A percentile compares a stretch with the other conserved stretches of the same genome.
Evolutionary conservation across 2,113 vertebrate species (phyloP).

Genomic region (Tachuris rubrigastra): DNA sequence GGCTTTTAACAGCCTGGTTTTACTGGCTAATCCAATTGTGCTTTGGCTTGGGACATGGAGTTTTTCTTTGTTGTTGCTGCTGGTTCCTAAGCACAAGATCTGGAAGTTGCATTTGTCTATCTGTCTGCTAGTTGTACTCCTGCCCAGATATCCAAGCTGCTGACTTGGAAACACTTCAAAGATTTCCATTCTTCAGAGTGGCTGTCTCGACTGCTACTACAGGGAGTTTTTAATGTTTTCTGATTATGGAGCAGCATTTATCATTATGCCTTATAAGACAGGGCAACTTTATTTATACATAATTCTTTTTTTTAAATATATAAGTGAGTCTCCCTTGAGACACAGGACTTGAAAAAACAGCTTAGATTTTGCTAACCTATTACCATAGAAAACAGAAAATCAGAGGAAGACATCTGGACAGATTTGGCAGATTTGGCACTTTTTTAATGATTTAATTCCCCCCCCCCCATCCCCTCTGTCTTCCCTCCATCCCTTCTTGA

Average conservation of each 20-base stretch:
- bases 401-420: slow-evolving; percentile 22
- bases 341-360: neutral
- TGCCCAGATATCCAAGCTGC: slow-evolving; percentile 36
- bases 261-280: neutral
- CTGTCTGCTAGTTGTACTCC: slow-evolving; percentile 29
- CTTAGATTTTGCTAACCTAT: neutral
- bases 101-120: slow-evolving; percentile 46
- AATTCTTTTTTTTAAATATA: neutral
- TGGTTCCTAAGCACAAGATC: slow-evolving; percentile 27
- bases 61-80: slow-evolving; percentile 23
- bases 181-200: slow-evolving; percentile 4
- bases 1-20: neutral
- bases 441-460: neutral
- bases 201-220: neutral
- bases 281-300: neutral
- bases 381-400: neutral
- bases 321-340: neutral
- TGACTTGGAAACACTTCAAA: slow-evolving; percentile 53
- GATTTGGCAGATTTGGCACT: neutral
- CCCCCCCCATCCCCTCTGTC: neutral
- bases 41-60: neutral
- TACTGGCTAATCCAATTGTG: slow-evolving; percentile 26
- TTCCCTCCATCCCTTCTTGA: neutral
- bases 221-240: neutral
- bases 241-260: neutral